Base-by-base conservation (phyloP, 2,797 vertebrate species). In the Holocentrus rufus region DNA sequence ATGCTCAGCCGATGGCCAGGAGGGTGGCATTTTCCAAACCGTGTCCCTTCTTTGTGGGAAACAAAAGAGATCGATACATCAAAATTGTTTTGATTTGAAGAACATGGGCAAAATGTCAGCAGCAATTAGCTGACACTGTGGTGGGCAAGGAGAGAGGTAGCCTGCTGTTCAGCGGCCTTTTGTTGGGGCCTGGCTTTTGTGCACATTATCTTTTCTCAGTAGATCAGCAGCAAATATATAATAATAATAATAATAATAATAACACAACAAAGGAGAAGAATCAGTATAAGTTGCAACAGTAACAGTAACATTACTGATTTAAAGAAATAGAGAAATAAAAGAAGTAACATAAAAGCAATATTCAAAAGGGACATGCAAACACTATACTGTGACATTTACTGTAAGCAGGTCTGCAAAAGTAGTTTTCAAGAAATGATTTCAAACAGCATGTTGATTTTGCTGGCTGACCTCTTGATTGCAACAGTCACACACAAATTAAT, bases 131-230 rank as follows among this genome's bases (percentile, higher is more conserved):
- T 63, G 86, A 89, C 86, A 81, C 76, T 14, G 57, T 63, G 76
- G 83, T 76, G 87, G 87, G 87, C 59, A 74, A 85, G 80, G 75
- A 87, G 88, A 88, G 84, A 77, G 86, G 87, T 74, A 67, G 84
- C 93, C 92, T 85, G 93, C 94, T 94, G 93, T 89, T 94, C 91
- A 60, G 71, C 80, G 89, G 91, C 92, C 93, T 93, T 94, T 93
- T 77, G 80, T 74, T 23, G 0, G 53, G 49, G 60, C 66, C 71
- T 62, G 78, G 71, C 82, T 88, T 88, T 88, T 87, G 74, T 87
- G 74, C 55, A 78, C 84, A 61, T 74, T 77, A 73, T 84, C 76
- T 85, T 80, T 76, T 79, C 65, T 76, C 31, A 14, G 64, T 27
- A 31, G 66, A 78, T 83, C 58, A 9, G 54, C 63, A 34, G 61